Percentiles rank a stretch among this genome's conserved stretches.
phyloP scores from a whole-genome alignment of 2,888 invertebrate genomes.

The Kryphioiulus occultus region DNA sequence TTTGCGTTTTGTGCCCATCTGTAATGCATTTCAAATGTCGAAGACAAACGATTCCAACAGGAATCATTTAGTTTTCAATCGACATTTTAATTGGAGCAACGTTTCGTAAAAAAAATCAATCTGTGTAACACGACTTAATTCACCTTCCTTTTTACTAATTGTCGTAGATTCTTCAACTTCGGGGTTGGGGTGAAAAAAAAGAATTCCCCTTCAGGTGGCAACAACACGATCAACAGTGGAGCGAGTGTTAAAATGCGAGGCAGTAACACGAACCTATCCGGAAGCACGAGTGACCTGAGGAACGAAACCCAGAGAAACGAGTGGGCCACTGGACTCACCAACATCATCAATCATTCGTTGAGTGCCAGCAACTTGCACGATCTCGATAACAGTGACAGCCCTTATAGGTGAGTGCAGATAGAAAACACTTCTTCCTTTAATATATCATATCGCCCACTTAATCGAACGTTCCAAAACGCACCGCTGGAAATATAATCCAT shows the following conservation, averaged over 20 bases:
- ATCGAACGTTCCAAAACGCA: not conserved
- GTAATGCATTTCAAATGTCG: too few relatives aligned
- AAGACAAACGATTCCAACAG: too few relatives aligned
- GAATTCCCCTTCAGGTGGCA: constrained; percentile 69
- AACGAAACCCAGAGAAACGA: constrained; percentile 68
- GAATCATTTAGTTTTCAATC: too few relatives aligned
- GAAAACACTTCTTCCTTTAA: constrained; percentile 24
- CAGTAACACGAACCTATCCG: constrained; percentile 71
- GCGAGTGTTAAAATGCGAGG: constrained; percentile 66
- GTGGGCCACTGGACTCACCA: constrained; percentile 59
- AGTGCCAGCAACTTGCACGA: constrained; percentile 86
- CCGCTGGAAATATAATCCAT: not conserved
- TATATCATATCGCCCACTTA: constrained; percentile 38
- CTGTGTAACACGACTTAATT: too few relatives aligned
- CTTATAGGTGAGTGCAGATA: constrained; percentile 72
- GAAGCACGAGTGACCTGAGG: constrained; percentile 67
- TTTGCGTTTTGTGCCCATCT: too few relatives aligned
- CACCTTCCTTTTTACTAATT: too few relatives aligned
- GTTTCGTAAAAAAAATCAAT: too few relatives aligned
- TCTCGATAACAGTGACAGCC: constrained; percentile 69
- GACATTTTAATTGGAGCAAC: too few relatives aligned
- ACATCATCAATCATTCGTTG: constrained; percentile 76
- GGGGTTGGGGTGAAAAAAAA: constrained; percentile 82
- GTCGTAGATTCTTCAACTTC: constrained; percentile 79
- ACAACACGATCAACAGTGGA: constrained; percentile 44